Conservation (phyloP, 2,888 invertebrate genomes). For the Drosophila nr. perissopoda region DNA sequence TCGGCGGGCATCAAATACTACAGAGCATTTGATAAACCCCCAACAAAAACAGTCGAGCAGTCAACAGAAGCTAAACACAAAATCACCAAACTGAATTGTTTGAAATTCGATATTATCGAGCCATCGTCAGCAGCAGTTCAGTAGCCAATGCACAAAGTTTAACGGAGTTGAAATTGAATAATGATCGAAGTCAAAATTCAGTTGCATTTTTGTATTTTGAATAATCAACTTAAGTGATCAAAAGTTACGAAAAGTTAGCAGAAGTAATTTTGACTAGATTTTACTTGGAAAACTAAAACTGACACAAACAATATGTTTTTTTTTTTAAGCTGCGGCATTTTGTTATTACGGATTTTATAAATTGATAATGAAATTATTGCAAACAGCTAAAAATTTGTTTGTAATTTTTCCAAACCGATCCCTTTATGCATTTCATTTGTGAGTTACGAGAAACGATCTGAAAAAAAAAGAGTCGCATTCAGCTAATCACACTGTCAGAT, state of each 20-base stretch:
- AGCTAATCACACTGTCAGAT: constrained; percentile 58
- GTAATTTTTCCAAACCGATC: background rate
- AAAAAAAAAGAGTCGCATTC: too few relatives aligned
- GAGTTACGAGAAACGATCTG: background rate
- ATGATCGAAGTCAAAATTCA: background rate
- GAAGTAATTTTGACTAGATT: background rate
- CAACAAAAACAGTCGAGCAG: constrained; percentile 33
- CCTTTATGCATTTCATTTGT: background rate
- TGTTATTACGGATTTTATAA: background rate
- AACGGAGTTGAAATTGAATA: constrained; percentile 23
- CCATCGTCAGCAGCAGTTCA: constrained; percentile 22
- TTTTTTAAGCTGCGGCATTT: background rate
- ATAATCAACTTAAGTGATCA: background rate
- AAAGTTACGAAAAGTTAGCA: background rate
- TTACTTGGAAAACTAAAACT: background rate
- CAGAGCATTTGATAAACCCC: constrained; percentile 47
- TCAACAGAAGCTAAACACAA: constrained; percentile 72
- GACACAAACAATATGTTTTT: background rate
- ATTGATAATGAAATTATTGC: background rate
- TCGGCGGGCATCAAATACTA: constrained; percentile 20
- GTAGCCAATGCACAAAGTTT: constrained; percentile 46
- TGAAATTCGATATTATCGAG: constrained; percentile 70
- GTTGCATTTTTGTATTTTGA: background rate
- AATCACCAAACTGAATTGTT: constrained; percentile 44
- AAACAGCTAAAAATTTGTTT: background rate